Evolutionary conservation across 2,888 invertebrate species (phyloP), one percentile per base, ranked within the genome.

Genomic region (Glaucopsyche alexis): DNA sequence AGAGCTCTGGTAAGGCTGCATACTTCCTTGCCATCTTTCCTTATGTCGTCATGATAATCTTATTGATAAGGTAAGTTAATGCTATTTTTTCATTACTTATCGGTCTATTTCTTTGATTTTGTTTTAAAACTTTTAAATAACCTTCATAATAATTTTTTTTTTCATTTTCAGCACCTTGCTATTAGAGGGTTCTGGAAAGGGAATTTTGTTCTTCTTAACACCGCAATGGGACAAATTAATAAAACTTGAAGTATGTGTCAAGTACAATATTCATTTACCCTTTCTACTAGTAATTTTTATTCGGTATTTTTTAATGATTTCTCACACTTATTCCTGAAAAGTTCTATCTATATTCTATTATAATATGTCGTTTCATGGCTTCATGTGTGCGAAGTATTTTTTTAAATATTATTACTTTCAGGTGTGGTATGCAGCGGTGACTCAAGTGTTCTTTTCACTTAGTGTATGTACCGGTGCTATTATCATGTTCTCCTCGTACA

Each of bases 21-120:
- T 98, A 98, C 85, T 97, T 98, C 86, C 94, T 98, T 6, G 98
- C 98, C 0, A 83, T 98, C 3, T 97, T 97, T 84, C 97, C 97
- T 0, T 97, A 97, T 80, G 93, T 96, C 2, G 94, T 98, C 65
- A 93, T 98, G 84, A 85, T 96, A 64, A 95, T 95, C 45, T 89
- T 98, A 72, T 93, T 98, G 3, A 94, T 97, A 73, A 94, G 93
- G 89, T 92, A 75, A 78, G 81, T 74, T 16, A 9, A 71, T 9
- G 11, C 13, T 14, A 19, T 16, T 19, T 1, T 64, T 47, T 60
- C 5, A 29, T 50, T 64, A 50, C 55, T 14, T 40, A 13, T 60
- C 4, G 13, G 45, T n/a, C 13, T 3, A 6, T 67, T 6, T 67
- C 0, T 65, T 69, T 49, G 47, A 13, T 19, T 29, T 9, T 11